Base-by-base conservation (phyloP, 2,113 vertebrate species). In the Sigmodon hispidus region DNA sequence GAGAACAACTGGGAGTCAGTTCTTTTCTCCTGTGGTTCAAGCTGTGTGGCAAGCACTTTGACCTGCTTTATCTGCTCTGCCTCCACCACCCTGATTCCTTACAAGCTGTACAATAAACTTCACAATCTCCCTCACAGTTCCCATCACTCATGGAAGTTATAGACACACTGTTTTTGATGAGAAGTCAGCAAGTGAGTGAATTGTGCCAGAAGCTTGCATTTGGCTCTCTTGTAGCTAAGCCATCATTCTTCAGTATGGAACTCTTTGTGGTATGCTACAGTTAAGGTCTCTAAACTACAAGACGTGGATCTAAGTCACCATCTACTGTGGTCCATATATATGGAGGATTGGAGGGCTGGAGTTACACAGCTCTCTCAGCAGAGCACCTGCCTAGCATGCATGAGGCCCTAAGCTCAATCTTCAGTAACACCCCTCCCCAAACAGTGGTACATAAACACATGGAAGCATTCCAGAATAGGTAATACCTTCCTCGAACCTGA, bases 221-320 rank as follows among this genome's bases (percentile, higher is more conserved):
- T 88, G n/a, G 93, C 89, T 75, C 80, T 94, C 95, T 43, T 79
- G 89, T 63, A 79, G 48, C 34, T 43, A 91, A 77, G 34, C n/a
- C 50, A 87, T 36, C 94, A 12, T 84, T 91, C 50, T 93, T 19
- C 29, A 89, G 17, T 59, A 72, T 76, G 31, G 13, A 65, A 95
- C 36, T 80, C 31, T 84, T 91, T 75, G 76, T 87, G 72, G 36
- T 65, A 85, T 72, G 40, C 15, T 86, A 94, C 11, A 91, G 55
- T 84, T 76, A 79, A 95, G 80, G 63, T 92, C 45, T 87, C 59
- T 94, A 76, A 79, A 67, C 85, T 94, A 67, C 15, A 72, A 24
- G 31, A 91, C 45, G 75, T 36, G 50, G 81, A 50, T 59, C 24
- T 7, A 90, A 34, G 50, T 94, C 80, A 89, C 92, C 22, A 63